Percentiles rank a stretch among this genome's conserved stretches.
phyloP scores from a whole-genome alignment of 2,113 vertebrate genomes.

The Leptobrachium ailaonicum region DNA sequence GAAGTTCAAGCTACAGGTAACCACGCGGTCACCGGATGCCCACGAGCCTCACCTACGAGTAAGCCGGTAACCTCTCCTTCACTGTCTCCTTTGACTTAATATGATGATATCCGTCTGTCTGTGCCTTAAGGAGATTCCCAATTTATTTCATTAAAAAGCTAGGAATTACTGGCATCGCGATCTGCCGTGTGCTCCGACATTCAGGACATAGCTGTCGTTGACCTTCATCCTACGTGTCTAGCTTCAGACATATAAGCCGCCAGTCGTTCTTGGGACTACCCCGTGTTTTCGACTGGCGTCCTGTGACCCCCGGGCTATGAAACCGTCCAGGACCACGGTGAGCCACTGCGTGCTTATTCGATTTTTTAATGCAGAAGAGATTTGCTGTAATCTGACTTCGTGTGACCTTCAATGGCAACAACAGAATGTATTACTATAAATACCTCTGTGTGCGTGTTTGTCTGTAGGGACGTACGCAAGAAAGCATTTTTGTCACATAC shows the following conservation, averaged over 20 bases:
- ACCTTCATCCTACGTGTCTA: neutral
- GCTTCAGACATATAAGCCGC: constrained; percentile 21
- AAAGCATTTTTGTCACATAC: too few relatives aligned
- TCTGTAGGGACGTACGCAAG: too few relatives aligned
- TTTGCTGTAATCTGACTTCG: neutral
- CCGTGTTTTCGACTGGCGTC: constrained; percentile 18
- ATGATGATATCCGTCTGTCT: constrained; percentile 42
- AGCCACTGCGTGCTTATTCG: neutral
- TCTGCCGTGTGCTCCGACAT: constrained; percentile 10
- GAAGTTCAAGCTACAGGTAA: neutral
- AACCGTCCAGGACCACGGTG: neutral
- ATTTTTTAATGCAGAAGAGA: constrained; percentile 26
- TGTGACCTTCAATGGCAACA: too few relatives aligned
- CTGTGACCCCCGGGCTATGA: constrained; percentile 10
- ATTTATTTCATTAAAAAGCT: constrained; percentile 33
- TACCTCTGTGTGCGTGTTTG: too few relatives aligned
- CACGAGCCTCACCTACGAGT: neutral
- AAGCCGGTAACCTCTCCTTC: constrained; percentile 37
- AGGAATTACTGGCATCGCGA: constrained; percentile 35
- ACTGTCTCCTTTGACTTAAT: constrained; percentile 36
- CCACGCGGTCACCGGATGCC: neutral
- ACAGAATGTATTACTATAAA: too few relatives aligned
- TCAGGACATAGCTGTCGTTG: constrained; percentile 32
- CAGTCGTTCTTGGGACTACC: constrained; percentile 17
- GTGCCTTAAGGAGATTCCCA: constrained; percentile 42